Evolutionary conservation across 2,888 invertebrate species (phyloP).

Genomic region (Limulus polyphemus): DNA sequence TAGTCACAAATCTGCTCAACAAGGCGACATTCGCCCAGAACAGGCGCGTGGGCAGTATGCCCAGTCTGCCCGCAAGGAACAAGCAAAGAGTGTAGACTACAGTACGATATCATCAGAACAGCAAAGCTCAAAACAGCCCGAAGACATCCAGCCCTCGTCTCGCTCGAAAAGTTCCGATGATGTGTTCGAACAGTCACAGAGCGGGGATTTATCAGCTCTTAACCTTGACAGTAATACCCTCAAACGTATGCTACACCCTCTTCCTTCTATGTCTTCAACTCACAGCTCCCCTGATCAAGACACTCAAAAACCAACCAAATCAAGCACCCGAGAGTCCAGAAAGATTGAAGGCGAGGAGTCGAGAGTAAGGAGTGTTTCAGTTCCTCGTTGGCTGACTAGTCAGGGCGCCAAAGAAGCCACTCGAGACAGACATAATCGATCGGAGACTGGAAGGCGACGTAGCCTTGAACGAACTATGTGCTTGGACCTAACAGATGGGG

Average conservation of each 20-base stretch:
- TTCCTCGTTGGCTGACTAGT: conserved; percentile 32
- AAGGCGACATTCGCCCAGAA: conserved; percentile 6
- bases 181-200: conserved; percentile 43
- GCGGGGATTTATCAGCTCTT: conserved; percentile 34
- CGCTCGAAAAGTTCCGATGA: conserved; percentile 73
- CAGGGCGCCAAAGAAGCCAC: conserved; percentile 28
- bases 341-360: conserved; percentile 17
- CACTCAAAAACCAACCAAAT: neutral
- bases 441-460: conserved; percentile 26
- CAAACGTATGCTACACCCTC: conserved; percentile 85
- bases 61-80: conserved; percentile 26
- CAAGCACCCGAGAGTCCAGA: conserved; percentile 32
- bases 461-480: conserved; percentile 43
- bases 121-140: conserved; percentile 1
- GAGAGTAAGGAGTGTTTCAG: conserved; percentile 1
- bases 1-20: neutral
- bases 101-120: conserved; percentile 36
- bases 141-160: conserved; percentile 9
- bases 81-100: conserved; percentile 45
- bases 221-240: conserved; percentile 66
- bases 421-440: conserved; percentile 24
- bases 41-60: conserved; percentile 16
- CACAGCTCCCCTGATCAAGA: conserved; percentile 18
- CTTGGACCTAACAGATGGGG: conserved; percentile 51
- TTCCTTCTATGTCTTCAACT: conserved; percentile 53